Evolutionary conservation across 2,888 invertebrate genomes (phyloP).

Genomic region (Leistus spinibarbis): DNA sequence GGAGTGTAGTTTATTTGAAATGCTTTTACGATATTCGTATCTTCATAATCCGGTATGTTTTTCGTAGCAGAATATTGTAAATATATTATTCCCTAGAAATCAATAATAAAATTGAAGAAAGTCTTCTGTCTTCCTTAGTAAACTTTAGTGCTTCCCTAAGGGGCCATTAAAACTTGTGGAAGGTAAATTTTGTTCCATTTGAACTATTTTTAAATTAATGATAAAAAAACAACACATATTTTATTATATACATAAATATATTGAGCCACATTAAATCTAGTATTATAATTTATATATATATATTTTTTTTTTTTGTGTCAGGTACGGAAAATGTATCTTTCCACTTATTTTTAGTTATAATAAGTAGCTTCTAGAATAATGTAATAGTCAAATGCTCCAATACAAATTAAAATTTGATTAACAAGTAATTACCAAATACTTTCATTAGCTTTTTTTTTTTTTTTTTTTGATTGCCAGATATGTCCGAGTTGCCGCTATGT

Average conservation of each 20-base stretch:
- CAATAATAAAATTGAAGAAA: not conserved
- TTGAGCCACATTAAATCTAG: too few species aligned
- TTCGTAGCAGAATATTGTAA: not conserved
- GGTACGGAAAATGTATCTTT: not conserved
- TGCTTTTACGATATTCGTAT: too few species aligned
- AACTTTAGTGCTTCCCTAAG: not conserved
- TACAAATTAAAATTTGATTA: not conserved
- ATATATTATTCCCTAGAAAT: not conserved
- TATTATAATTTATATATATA: too few species aligned
- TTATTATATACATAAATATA: too few species aligned
- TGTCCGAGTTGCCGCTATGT: conserved; percentile 82
- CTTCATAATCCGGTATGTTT: too few species aligned
- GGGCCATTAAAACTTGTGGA: not conserved
- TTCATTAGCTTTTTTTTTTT: conserved; percentile 2
- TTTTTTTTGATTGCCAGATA: conserved; percentile 63
- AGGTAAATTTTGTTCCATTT: not conserved
- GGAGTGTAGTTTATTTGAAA: too few species aligned
- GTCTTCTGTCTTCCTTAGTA: not conserved
- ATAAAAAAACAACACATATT: too few species aligned
- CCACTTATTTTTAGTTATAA: not conserved
- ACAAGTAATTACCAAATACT: not conserved
- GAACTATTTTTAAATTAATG: not conserved
- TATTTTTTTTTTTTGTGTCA: too few species aligned
- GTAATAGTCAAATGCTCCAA: not conserved
- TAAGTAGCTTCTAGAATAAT: not conserved